Conservation (phyloP, 2,888 invertebrate genomes). For the Urechis unicinctus region DNA sequence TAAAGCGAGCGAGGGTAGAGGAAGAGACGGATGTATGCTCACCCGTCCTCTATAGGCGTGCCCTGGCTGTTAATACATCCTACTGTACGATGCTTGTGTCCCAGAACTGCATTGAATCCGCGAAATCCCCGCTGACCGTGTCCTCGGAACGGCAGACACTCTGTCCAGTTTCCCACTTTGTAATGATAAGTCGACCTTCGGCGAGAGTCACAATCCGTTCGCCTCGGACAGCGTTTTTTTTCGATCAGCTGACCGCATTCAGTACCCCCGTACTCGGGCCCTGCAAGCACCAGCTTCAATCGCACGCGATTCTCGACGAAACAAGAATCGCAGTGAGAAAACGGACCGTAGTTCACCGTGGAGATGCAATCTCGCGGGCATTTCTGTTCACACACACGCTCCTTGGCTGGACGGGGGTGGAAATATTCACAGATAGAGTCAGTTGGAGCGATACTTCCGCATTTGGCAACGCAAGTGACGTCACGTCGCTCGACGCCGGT, state of each 20-base stretch:
- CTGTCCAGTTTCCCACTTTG: slow-evolving; percentile 11
- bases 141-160: slow-evolving; percentile 11
- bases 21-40: not conserved
- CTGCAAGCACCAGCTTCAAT: slow-evolving; percentile 11
- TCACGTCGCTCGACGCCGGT: slow-evolving; percentile 13
- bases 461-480: slow-evolving; percentile 42
- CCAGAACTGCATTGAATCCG: slow-evolving; percentile 10
- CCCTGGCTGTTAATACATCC: slow-evolving; percentile 14
- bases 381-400: slow-evolving; percentile 9
- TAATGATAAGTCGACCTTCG: slow-evolving; percentile 9
- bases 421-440: slow-evolving; percentile 11
- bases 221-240: slow-evolving; percentile 4
- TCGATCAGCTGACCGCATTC: slow-evolving; percentile 11
- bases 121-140: slow-evolving; percentile 3
- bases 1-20: no score
- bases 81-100: slow-evolving; percentile 15
- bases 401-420: slow-evolving; percentile 5
- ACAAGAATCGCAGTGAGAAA: slow-evolving; percentile 19
- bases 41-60: slow-evolving; percentile 14
- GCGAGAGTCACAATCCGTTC: slow-evolving; percentile 8
- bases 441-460: slow-evolving; percentile 6
- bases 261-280: slow-evolving; percentile 9
- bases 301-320: slow-evolving; percentile 12
- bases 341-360: slow-evolving; percentile 19
- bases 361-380: slow-evolving; percentile 18